Percentiles rank a stretch among this genome's conserved stretches.
Evolutionary conservation across 37 sponge, comb jelly and placozoan genomes (phyloP).

Genomic region (Ianthella basta): DNA sequence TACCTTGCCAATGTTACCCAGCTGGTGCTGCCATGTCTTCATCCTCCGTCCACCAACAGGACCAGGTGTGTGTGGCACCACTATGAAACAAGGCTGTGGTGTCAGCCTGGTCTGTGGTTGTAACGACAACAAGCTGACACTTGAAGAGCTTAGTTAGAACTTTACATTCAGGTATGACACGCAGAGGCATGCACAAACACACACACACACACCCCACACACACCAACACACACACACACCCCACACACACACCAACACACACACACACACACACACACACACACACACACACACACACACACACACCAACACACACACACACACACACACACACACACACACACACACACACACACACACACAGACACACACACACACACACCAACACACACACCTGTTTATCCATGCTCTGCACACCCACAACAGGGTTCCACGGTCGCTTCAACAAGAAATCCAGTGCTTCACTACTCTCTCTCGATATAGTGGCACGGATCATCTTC

Average conservation of each 20-base stretch:
- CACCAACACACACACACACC: too few relatives aligned
- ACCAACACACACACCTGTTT: constrained; percentile 49
- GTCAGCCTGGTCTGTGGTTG: constrained; percentile 58
- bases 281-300: constrained; percentile 5
- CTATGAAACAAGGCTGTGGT: constrained; percentile 64
- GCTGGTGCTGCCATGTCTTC: constrained; percentile 68
- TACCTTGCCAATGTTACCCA: constrained; percentile 69
- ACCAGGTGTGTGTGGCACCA: constrained; percentile 59
- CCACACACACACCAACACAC: too few relatives aligned
- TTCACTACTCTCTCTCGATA: constrained; percentile 47
- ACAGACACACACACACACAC: not conserved
- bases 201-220: too few relatives aligned
- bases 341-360: not conserved
- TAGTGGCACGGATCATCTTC: constrained; percentile 62
- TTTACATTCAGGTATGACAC: too few relatives aligned
- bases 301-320: too few relatives aligned
- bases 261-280: not conserved
- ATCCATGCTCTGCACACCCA: constrained; percentile 63
- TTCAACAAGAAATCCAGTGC: constrained; percentile 74
- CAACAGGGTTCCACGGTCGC: constrained; percentile 79
- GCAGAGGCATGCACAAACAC: too few relatives aligned
- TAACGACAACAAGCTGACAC: not conserved
- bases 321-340: not conserved
- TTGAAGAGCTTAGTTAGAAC: too few relatives aligned
- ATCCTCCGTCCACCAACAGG: constrained; percentile 65